A percentile compares a stretch with the other conserved stretches of the same genome.
These are phyloP conservation scores for Ibycter americanus DNA, from an alignment of 2,797 vertebrate genomes.

Conservation along the genomic window DNA sequence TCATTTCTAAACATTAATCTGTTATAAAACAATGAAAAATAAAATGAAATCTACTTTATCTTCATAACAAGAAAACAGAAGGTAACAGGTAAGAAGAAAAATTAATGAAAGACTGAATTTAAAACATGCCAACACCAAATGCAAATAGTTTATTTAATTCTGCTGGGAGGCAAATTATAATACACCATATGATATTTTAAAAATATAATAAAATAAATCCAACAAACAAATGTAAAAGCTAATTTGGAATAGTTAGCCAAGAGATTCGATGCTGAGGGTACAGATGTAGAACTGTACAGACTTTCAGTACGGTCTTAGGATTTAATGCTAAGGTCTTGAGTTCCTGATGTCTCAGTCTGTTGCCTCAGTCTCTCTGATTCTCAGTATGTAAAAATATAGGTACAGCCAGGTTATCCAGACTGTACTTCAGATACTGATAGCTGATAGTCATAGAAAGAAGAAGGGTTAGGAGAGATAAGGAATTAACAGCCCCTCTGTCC, in stretches of 20 bases:
- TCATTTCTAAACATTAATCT: constrained; percentile 61
- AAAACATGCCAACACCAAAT: constrained; percentile 31
- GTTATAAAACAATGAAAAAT: constrained; percentile 40
- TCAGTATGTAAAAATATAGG: background rate
- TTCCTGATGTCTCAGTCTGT: background rate
- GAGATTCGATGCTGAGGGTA: background rate
- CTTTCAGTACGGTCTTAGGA: background rate
- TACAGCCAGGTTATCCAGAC: background rate
- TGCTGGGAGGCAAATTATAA: constrained; percentile 10
- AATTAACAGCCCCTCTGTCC: background rate
- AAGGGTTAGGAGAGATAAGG: background rate
- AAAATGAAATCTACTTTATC: constrained; percentile 35
- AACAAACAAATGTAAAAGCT: background rate
- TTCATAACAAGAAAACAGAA: constrained; percentile 18
- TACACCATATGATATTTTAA: background rate
- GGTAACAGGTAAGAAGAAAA: constrained; percentile 39
- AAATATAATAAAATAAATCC: constrained; percentile 5
- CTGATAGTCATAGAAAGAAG: background rate
- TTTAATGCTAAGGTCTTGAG: background rate
- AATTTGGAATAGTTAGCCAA: background rate
- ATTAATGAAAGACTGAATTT: constrained; percentile 55
- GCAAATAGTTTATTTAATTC: constrained; percentile 34
- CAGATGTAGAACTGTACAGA: background rate
- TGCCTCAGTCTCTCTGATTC: background rate
- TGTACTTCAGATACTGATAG: background rate